Conservation (phyloP, 2,113 vertebrate species). For the Fukomys damarensis region DNA sequence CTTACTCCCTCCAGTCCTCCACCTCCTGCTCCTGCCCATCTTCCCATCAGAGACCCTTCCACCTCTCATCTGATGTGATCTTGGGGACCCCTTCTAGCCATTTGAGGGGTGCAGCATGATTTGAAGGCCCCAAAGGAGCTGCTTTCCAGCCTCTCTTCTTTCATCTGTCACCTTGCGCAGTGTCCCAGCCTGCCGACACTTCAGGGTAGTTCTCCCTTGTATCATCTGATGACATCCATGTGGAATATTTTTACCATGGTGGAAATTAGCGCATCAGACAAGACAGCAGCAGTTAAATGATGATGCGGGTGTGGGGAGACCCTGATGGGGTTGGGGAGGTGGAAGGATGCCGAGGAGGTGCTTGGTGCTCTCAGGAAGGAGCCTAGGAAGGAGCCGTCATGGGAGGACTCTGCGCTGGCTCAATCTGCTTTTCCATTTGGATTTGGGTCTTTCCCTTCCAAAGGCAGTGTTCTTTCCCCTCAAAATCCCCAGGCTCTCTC, state of each 20-base stretch:
- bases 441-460: neutral
- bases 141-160: neutral
- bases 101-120: neutral
- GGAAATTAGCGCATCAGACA: neutral
- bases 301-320: too few relatives aligned
- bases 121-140: neutral
- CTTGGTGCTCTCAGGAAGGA: neutral
- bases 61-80: neutral
- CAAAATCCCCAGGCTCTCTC: neutral
- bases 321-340: neutral
- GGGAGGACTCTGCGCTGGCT: neutral
- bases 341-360: too few relatives aligned
- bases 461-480: neutral
- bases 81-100: neutral
- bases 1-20: neutral
- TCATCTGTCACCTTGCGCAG: accelerated
- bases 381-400: neutral
- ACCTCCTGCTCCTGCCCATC: neutral
- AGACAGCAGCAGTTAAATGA: neutral
- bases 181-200: neutral
- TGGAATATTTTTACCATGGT: neutral
- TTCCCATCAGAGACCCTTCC: neutral
- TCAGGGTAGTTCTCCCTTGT: neutral
- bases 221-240: neutral
- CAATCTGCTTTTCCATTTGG: neutral